Evolutionary conservation across 2,113 vertebrate genomes (phyloP).

Genomic region (Abramis brama): DNA sequence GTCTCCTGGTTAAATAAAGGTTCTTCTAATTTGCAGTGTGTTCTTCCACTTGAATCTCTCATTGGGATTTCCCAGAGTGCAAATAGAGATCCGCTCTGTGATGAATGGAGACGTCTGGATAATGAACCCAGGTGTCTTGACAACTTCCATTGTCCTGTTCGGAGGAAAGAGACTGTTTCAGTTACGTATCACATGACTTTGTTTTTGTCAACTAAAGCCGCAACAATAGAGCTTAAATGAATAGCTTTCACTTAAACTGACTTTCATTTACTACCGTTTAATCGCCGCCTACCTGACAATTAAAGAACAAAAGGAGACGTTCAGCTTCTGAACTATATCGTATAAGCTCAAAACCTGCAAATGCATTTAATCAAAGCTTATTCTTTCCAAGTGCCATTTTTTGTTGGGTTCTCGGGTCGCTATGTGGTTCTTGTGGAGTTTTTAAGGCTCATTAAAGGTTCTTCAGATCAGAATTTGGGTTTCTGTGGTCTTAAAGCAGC

Average conservation of each 20-base stretch:
- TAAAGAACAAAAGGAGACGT: not conserved
- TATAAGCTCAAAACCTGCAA: not conserved
- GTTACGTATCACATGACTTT: slow-evolving; percentile 4
- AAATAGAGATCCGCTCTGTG: not conserved
- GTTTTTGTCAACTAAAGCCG: not conserved
- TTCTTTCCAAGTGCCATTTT: not conserved
- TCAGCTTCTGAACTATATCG: not conserved
- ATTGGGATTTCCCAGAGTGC: not conserved
- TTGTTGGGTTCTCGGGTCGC: not conserved
- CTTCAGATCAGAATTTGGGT: not conserved
- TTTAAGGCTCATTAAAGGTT: not conserved
- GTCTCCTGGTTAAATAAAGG: too few species aligned
- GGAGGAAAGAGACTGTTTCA: not conserved
- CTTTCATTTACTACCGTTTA: not conserved
- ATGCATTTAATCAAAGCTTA: not conserved
- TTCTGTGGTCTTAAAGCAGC: not conserved
- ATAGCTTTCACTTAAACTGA: slow-evolving; percentile 9
- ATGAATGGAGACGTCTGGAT: slow-evolving; percentile 14
- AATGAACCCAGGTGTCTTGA: not conserved
- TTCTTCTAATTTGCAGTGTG: not conserved
- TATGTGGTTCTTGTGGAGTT: not conserved
- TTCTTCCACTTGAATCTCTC: not conserved
- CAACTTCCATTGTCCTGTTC: not conserved
- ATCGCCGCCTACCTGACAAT: not conserved
- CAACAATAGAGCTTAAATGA: not conserved